A percentile compares a stretch with the other conserved stretches of the same genome.
These are phyloP conservation scores for Hydropsyche betteni DNA, from an alignment of 2,888 invertebrate genomes.

Conservation along the genomic window DNA sequence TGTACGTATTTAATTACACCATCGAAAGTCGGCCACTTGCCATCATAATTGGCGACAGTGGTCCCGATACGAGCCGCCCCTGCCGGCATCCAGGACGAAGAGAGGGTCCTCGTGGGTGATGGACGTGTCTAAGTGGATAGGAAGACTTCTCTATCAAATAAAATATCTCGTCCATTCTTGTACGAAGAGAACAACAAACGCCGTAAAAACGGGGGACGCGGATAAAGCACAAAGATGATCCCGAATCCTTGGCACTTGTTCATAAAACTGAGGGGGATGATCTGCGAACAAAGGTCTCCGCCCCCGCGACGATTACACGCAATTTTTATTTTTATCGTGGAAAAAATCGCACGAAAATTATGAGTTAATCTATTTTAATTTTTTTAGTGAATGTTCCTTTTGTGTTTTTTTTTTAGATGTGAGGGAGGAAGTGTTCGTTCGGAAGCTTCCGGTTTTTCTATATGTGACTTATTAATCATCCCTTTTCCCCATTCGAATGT, in stretches of 20 bases:
- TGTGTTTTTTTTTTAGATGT: not conserved
- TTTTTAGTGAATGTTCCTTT: not conserved
- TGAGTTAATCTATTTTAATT: conserved; percentile 19
- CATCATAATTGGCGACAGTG: conserved; percentile 6
- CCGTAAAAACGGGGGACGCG: not conserved
- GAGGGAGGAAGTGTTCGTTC: conserved; percentile 47
- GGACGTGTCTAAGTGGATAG: conserved; percentile 49
- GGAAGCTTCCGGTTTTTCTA: conserved; percentile 41
- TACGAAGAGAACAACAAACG: conserved; percentile 37
- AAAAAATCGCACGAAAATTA: conserved; percentile 26
- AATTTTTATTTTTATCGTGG: conserved; percentile 24
- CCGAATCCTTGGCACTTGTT: conserved; percentile 43
- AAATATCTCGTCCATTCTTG: conserved; percentile 47
- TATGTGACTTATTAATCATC: conserved; percentile 48
- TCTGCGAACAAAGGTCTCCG: not conserved
- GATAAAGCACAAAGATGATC: conserved; percentile 38
- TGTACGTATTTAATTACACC: no score
- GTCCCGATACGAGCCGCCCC: conserved; percentile 34
- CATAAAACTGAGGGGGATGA: conserved; percentile 25
- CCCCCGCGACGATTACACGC: conserved; percentile 14
- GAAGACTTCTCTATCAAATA: conserved; percentile 44
- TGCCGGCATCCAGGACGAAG: not conserved
- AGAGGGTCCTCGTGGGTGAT: conserved; percentile 39
- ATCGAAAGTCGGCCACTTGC: conserved; percentile 1
- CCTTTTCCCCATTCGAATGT: conserved; percentile 37